Percentiles rank a stretch among this genome's conserved stretches.
Conservation (phyloP, 2,797 vertebrate species). For the Lycodopsis pacificus region DNA sequence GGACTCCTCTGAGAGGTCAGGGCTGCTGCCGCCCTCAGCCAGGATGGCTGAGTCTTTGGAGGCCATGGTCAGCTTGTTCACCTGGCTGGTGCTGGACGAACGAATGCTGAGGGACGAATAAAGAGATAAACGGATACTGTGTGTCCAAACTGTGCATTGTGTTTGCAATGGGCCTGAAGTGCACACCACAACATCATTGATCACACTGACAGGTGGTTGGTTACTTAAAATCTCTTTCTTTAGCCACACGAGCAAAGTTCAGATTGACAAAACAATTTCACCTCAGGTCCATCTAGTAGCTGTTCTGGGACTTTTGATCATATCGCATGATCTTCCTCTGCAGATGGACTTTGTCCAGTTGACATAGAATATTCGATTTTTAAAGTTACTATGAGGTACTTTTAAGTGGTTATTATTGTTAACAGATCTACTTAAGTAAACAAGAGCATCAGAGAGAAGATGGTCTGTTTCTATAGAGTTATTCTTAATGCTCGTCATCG, state of each 20-base stretch:
- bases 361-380: background rate
- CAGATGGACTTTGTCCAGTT: background rate
- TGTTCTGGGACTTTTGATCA: background rate
- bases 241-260: background rate
- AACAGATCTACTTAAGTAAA: too few relatives aligned
- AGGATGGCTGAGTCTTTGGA: constrained; percentile 86
- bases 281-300: background rate
- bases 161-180: background rate
- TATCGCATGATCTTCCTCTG: background rate
- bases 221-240: background rate
- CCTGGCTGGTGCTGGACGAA: constrained; percentile 93
- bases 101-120: constrained; percentile 85
- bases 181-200: background rate
- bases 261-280: background rate
- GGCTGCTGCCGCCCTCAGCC: constrained; percentile 74
- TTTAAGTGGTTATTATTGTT: too few relatives aligned
- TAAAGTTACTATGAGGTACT: background rate
- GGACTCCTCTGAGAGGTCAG: constrained; percentile 71
- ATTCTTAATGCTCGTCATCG: too few relatives aligned
- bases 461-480: too few relatives aligned
- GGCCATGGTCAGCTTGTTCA: constrained; percentile 92
- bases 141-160: background rate
- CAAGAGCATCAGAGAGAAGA: too few relatives aligned
- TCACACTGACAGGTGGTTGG: background rate
- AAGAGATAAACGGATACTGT: background rate